phyloP scores from a whole-genome alignment of 1,140 invertebrate species.

The Ceratitis capitata region DNA sequence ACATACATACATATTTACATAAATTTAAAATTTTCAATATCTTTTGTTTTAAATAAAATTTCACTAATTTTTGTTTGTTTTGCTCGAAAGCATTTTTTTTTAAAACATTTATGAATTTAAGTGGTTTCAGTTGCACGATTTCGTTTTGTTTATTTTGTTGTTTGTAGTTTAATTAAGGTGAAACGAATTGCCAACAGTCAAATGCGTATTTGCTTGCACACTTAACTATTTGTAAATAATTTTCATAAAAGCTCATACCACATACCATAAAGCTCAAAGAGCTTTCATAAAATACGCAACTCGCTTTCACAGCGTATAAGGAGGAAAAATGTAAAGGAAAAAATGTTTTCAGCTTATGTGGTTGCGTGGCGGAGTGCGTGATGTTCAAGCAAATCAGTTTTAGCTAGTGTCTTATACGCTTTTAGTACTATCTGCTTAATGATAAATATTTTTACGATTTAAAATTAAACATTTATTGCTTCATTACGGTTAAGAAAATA shows the following conservation, averaged over 20 bases:
- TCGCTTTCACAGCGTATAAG: not conserved
- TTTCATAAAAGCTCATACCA: not conserved
- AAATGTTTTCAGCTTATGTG: not conserved
- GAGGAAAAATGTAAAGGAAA: not conserved
- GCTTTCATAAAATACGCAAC: not conserved
- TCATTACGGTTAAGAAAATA: not conserved
- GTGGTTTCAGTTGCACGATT: slow-evolving; percentile 18
- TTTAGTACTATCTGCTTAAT: not conserved
- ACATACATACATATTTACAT: not conserved
- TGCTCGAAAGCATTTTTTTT: not conserved
- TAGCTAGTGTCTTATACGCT: not conserved
- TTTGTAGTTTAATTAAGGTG: not conserved
- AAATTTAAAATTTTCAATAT: slow-evolving; percentile 3
- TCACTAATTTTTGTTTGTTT: not conserved
- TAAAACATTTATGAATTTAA: slow-evolving; percentile 17
- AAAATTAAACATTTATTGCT: not conserved
- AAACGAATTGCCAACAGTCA: not conserved
- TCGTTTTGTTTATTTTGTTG: not conserved
- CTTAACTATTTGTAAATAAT: too few relatives aligned
- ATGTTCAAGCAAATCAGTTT: not conserved
- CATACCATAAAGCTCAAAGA: too few relatives aligned
- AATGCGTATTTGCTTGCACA: too few relatives aligned
- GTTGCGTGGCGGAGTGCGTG: not conserved
- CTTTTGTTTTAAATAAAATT: slow-evolving; percentile 27
- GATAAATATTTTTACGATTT: not conserved